Percentiles rank a stretch among this genome's conserved stretches.
These are phyloP conservation scores for Philypnodon macrostomus DNA, from an alignment of 2,797 vertebrate species.

Conservation along the genomic window DNA sequence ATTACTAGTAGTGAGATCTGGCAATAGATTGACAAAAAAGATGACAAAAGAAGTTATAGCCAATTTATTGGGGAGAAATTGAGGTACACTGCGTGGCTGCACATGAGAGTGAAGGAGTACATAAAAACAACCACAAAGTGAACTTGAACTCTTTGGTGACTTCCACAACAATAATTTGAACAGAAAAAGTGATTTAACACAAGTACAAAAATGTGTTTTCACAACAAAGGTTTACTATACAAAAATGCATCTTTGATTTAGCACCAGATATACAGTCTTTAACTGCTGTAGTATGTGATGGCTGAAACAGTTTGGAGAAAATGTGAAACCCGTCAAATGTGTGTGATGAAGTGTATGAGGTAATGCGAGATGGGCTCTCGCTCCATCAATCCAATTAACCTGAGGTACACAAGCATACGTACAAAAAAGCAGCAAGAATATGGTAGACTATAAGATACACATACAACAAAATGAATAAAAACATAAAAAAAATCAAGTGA, in stretches of 20 bases:
- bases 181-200: slow-evolving; percentile 48
- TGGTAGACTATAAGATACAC: slow-evolving; percentile 62
- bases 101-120: slow-evolving; percentile 29
- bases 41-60: slow-evolving; percentile 50
- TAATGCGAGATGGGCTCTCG: slow-evolving; percentile 81
- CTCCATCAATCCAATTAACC: slow-evolving; percentile 86
- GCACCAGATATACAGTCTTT: slow-evolving; percentile 53
- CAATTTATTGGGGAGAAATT: slow-evolving; percentile 84
- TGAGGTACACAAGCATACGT: slow-evolving; percentile 86
- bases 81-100: slow-evolving; percentile 84
- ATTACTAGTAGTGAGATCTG: too few relatives aligned
- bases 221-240: slow-evolving; percentile 30
- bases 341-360: slow-evolving; percentile 84
- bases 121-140: slow-evolving; percentile 53
- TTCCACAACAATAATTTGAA: slow-evolving; percentile 56
- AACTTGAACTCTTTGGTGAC: slow-evolving; percentile 46
- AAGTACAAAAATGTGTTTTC: slow-evolving; percentile 17
- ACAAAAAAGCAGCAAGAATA: slow-evolving; percentile 83
- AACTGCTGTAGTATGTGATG: slow-evolving; percentile 40
- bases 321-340: slow-evolving; percentile 64
- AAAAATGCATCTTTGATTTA: slow-evolving; percentile 40
- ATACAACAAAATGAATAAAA: slow-evolving; percentile 53
- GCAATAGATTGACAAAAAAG: neutral
- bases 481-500: slow-evolving; percentile 75
- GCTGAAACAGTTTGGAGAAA: slow-evolving; percentile 26